phyloP scores from a whole-genome alignment of 2,113 vertebrate genomes.

The Tenrec ecaudatus region DNA sequence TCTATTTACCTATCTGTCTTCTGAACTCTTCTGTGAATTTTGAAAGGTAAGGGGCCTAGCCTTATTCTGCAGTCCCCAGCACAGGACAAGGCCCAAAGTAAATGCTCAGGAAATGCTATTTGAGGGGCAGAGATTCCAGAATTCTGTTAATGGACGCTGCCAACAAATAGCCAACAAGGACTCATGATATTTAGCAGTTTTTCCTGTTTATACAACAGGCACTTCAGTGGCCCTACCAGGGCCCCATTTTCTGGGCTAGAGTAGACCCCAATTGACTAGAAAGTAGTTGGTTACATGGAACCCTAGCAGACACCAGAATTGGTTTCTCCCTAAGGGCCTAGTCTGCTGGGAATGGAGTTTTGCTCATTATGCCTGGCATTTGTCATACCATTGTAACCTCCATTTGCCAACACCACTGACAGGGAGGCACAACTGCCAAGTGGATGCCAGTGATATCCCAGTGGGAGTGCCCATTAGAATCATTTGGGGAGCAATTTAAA shows the following conservation, averaged over 20 bases:
- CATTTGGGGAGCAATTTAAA: background rate
- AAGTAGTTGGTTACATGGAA: conserved; percentile 35
- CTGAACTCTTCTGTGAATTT: conserved; percentile 44
- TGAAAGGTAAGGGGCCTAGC: conserved; percentile 30
- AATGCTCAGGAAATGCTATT: conserved; percentile 15
- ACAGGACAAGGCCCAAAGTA: conserved; percentile 43
- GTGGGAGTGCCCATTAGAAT: background rate
- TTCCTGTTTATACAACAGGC: conserved; percentile 43
- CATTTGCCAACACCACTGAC: background rate
- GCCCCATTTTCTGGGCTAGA: conserved; percentile 13
- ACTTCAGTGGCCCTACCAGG: background rate
- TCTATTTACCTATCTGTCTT: conserved; percentile 36
- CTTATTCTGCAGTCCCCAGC: conserved; percentile 20
- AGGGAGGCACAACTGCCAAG: background rate
- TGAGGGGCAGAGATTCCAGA: conserved; percentile 40
- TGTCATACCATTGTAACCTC: background rate
- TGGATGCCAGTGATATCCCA: background rate
- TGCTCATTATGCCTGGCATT: background rate
- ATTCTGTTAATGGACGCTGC: background rate
- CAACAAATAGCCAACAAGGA: conserved; percentile 46
- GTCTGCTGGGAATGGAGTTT: background rate
- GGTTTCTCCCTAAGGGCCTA: conserved; percentile 30
- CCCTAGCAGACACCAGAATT: conserved; percentile 32
- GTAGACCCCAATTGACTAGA: conserved; percentile 37
- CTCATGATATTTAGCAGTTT: background rate